Base-by-base conservation (phyloP, 2,888 invertebrate species). In the Dione juno region DNA sequence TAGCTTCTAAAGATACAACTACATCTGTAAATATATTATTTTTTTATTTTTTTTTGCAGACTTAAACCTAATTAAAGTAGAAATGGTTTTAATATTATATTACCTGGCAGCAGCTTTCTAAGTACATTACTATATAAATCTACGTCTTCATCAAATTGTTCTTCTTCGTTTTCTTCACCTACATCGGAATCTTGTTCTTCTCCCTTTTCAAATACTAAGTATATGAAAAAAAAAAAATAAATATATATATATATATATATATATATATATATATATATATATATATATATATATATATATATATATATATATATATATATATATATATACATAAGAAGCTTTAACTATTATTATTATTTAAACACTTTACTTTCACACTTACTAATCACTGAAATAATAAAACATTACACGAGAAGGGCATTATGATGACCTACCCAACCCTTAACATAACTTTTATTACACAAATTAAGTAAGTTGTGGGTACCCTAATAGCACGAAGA, bases 1-100 rank as follows among this genome's bases (percentile, higher is more conserved):
- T 88, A 2, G 95, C 95, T 69, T 94, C 94, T 50, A 96, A 82
- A 10, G 88, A 89, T 35, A 94, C 90, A 0, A 94, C 92, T 54
- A 94, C 84, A 71, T 94, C 94, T 86, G 88, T 77, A 73, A 61
- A 61, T 43, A 61, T 35, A 21, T 28, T 6, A 14, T 14, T 43
- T 14, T 14, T 14, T 43, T 43, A 10, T 53, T 53, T 28, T 19
- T 16, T 50, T 50, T 11, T 50, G 11, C 11, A 50, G 3, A 50
- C 16, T 19, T 16, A 9, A n/a, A 48, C 7, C 5, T 7, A 40
- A 40, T 40, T 7, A 40, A 40, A 40, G 11, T 40, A 28, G 28
- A 28, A 28, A 28, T 28, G 3, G 28, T 40, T 37, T 40, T 16
- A 40, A 7, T 37, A 19, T 28, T 0, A 0, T 37, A 16, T 45